A percentile compares a stretch with the other conserved stretches of the same genome.
These are phyloP conservation scores for Orchesellides sinensis DNA, from an alignment of 2,888 invertebrate species.

Conservation along the genomic window DNA sequence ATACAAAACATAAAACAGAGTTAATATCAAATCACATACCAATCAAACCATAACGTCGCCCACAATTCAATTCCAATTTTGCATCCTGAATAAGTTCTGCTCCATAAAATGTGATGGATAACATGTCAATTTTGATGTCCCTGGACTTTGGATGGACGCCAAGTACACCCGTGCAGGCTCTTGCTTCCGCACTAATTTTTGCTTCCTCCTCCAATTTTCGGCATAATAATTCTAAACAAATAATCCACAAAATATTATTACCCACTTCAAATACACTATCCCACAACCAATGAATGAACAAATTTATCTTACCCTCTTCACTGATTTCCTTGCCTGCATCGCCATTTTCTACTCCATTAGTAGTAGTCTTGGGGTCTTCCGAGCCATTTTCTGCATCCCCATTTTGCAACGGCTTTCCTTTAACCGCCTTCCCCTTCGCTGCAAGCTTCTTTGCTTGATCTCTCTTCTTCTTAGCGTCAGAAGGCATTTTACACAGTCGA, in stretches of 20 bases:
- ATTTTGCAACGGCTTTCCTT: slow-evolving; percentile 77
- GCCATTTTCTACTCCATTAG: slow-evolving; percentile 72
- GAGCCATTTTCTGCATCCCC: slow-evolving; percentile 78
- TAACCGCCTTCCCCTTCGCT: slow-evolving; percentile 80
- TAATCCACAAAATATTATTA: not conserved
- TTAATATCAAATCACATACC: slow-evolving; percentile 80
- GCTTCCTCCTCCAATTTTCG: slow-evolving; percentile 93
- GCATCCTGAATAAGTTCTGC: slow-evolving; percentile 97
- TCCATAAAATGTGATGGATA: slow-evolving; percentile 99
- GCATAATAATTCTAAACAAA: slow-evolving; percentile 84
- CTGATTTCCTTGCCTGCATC: slow-evolving; percentile 79
- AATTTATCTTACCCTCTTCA: slow-evolving; percentile 82
- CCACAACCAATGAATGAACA: too few relatives aligned
- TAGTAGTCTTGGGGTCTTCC: slow-evolving; percentile 52
- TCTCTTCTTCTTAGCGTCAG: slow-evolving; percentile 98
- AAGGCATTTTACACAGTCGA: slow-evolving; percentile 86
- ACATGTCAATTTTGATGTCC: slow-evolving; percentile 96
- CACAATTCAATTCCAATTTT: slow-evolving; percentile 97
- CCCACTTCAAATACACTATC: too few relatives aligned
- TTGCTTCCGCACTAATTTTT: slow-evolving; percentile 93
- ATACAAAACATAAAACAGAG: not conserved
- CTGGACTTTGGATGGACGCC: slow-evolving; percentile 97
- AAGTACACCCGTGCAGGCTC: slow-evolving; percentile 95
- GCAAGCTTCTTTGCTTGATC: slow-evolving; percentile 98
- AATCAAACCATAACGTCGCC: slow-evolving; percentile 96